Conservation (phyloP, 2,888 invertebrate genomes). For the Cyrtodaria siliqua region DNA sequence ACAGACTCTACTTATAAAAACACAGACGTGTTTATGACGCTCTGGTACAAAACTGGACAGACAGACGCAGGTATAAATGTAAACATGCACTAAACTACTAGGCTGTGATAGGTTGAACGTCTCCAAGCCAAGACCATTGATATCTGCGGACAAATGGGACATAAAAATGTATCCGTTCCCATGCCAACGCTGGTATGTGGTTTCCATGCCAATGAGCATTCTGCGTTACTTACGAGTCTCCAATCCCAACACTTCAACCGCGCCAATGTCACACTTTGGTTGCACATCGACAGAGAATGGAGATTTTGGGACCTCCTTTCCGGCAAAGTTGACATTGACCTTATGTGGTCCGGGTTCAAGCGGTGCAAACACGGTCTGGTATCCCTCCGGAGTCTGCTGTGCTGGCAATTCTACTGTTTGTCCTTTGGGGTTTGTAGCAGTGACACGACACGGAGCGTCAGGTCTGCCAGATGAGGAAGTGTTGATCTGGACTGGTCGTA, state of each 20-base stretch:
- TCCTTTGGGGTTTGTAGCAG: constrained; percentile 80
- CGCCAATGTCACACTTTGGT: constrained; percentile 90
- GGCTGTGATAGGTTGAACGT: too few relatives aligned
- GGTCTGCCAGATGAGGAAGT: constrained; percentile 58
- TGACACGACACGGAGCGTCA: constrained; percentile 51
- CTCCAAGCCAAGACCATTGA: too few relatives aligned
- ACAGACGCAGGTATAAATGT: too few relatives aligned
- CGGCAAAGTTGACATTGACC: constrained; percentile 84
- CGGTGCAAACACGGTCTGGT: constrained; percentile 82
- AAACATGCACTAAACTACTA: too few relatives aligned
- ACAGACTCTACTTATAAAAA: too few relatives aligned
- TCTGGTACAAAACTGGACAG: too few relatives aligned
- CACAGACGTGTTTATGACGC: too few relatives aligned
- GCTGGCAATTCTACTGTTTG: constrained; percentile 91
- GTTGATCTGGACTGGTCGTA: constrained; percentile 25
- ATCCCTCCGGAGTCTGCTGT: constrained; percentile 91
- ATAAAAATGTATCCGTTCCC: too few relatives aligned
- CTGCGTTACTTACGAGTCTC: constrained; percentile 93
- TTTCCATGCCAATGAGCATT: not conserved
- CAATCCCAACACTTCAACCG: constrained; percentile 94
- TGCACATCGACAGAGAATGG: constrained; percentile 85
- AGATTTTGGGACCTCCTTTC: constrained; percentile 83
- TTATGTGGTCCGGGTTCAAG: constrained; percentile 82
- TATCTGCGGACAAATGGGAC: too few relatives aligned
- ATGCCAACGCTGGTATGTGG: too few relatives aligned